These are phyloP conservation scores for Clarias laeviceps DNA, from an alignment of 2,797 vertebrate species.

Conservation along the genomic window DNA sequence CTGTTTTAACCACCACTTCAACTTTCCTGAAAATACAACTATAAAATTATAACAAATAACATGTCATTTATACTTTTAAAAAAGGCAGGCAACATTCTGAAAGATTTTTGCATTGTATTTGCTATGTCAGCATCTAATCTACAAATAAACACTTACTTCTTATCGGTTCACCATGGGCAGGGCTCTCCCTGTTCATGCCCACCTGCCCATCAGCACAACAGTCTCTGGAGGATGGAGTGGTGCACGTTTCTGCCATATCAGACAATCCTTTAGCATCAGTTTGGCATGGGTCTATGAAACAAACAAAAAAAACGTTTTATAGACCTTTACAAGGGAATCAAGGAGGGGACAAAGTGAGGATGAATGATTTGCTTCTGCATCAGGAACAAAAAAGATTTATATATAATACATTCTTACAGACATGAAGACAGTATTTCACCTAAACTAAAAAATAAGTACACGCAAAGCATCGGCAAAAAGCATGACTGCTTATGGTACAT, in stretches of 20 bases:
- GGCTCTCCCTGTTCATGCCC: constrained; percentile 73
- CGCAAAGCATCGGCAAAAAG: constrained; percentile 10
- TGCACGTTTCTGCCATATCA: constrained; percentile 68
- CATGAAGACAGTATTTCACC: constrained; percentile 76
- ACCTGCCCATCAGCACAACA: constrained; percentile 71
- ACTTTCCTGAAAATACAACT: background rate
- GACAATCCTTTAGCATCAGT: constrained; percentile 64
- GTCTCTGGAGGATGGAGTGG: constrained; percentile 67
- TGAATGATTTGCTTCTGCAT: constrained; percentile 52
- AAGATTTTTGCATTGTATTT: background rate
- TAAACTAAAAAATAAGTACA: constrained; percentile 70
- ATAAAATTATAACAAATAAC: background rate
- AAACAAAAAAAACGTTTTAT: constrained; percentile 12
- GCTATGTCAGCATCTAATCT: background rate
- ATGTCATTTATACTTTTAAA: background rate
- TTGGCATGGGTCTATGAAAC: constrained; percentile 80
- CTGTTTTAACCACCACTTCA: background rate
- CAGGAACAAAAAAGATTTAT: constrained; percentile 49
- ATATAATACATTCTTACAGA: constrained; percentile 61
- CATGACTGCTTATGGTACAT: background rate
- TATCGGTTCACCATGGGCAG: constrained; percentile 78
- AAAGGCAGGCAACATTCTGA: background rate
- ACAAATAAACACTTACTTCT: constrained; percentile 83
- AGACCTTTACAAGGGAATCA: background rate
- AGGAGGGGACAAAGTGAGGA: constrained; percentile 24